phyloP scores from a whole-genome alignment of 2,113 vertebrate genomes.

The Otus sunia region DNA sequence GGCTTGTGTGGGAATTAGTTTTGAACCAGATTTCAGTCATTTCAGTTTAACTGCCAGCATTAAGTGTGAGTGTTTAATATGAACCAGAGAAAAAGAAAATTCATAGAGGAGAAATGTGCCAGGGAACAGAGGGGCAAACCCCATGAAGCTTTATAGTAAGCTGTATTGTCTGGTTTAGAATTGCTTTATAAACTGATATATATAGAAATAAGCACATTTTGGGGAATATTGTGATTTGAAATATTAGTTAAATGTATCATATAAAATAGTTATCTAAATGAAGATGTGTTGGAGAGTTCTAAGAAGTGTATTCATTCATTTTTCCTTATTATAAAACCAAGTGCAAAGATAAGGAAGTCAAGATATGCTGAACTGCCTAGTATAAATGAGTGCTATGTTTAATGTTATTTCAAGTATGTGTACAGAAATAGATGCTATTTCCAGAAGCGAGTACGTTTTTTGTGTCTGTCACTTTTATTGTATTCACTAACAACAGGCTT shows the following conservation, averaged over 20 bases:
- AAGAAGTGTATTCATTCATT: background rate
- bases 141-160: background rate
- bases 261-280: background rate
- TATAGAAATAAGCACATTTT: background rate
- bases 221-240: background rate
- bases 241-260: background rate
- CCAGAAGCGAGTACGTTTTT: background rate
- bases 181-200: background rate
- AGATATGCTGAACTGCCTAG: background rate
- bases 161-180: background rate
- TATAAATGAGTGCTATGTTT: background rate
- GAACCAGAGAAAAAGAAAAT: background rate
- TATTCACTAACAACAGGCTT: background rate
- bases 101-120: background rate
- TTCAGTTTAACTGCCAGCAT: background rate
- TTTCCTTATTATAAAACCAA: background rate
- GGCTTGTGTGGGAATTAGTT: background rate
- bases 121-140: background rate
- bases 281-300: background rate
- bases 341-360: background rate
- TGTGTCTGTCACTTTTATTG: background rate
- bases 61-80: background rate
- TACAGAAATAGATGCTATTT: constrained; percentile 32
- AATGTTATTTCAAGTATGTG: background rate
- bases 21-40: background rate